Conservation (phyloP, 2,113 vertebrate genomes). For the Phoenicopterus ruber region DNA sequence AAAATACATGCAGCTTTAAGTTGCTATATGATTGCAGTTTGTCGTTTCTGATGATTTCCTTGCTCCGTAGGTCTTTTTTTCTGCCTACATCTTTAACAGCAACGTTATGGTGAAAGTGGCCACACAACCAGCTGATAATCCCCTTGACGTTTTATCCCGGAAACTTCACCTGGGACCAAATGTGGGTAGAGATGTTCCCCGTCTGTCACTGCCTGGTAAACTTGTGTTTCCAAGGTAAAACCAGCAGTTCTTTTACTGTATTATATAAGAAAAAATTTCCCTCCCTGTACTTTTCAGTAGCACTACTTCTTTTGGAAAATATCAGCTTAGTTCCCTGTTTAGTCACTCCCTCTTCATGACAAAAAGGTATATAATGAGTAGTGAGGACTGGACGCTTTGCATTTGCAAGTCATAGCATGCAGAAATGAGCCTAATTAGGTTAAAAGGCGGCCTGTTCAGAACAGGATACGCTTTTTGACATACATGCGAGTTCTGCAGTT, state of each 20-base stretch:
- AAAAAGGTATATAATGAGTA: not conserved
- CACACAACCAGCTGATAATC: constrained; percentile 97
- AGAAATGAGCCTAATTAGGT: not conserved
- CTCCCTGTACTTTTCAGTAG: not conserved
- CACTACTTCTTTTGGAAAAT: not conserved
- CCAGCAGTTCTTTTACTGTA: not conserved
- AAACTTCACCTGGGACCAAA: constrained; percentile 96
- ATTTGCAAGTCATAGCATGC: not conserved
- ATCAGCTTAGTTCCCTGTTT: not conserved
- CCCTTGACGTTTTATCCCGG: constrained; percentile 93
- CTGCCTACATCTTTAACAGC: constrained; percentile 99
- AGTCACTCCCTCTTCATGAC: not conserved
- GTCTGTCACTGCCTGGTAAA: constrained; percentile 95
- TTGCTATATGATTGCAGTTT: not conserved
- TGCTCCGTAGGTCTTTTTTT: constrained; percentile 90
- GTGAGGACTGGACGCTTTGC: not conserved
- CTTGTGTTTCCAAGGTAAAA: constrained; percentile 96
- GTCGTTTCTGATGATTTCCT: not conserved
- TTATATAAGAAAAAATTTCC: not conserved
- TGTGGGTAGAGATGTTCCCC: constrained; percentile 93
- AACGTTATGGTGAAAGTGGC: constrained; percentile 99
- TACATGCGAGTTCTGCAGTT: not conserved
- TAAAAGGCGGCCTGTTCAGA: not conserved
- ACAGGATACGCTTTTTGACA: accelerated
- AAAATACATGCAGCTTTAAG: not conserved